Percentiles rank a stretch among this genome's conserved stretches.
phyloP scores from a whole-genome alignment of 2,797 vertebrate species.

The Manis javanica region DNA sequence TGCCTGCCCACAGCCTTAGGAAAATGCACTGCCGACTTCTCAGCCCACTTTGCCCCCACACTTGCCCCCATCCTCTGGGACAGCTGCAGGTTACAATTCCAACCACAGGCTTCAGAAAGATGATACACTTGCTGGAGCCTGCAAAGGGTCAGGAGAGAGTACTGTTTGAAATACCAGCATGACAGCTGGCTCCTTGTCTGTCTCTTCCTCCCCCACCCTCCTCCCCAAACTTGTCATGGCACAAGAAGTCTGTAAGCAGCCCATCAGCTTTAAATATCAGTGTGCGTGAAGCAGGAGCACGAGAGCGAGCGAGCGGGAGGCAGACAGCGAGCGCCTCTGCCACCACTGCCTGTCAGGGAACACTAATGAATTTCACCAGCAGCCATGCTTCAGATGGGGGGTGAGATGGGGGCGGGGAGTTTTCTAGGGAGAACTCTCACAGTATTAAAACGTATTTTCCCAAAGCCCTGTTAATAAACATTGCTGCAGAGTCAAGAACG shows the following conservation, averaged over 20 bases:
- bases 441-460: constrained; percentile 81
- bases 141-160: constrained; percentile 82
- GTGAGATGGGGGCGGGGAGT: constrained; percentile 57
- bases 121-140: constrained; percentile 75
- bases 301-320: constrained; percentile 85
- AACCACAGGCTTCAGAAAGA: constrained; percentile 81
- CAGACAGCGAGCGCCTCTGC: constrained; percentile 85
- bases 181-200: constrained; percentile 83
- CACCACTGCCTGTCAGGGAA: constrained; percentile 87
- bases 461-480: constrained; percentile 82
- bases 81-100: constrained; percentile 75
- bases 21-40: constrained; percentile 45
- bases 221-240: constrained; percentile 87
- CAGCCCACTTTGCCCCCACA: constrained; percentile 56
- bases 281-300: constrained; percentile 84
- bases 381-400: constrained; percentile 82
- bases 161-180: constrained; percentile 80
- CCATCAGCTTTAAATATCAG: constrained; percentile 88
- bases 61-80: constrained; percentile 67
- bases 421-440: constrained; percentile 74
- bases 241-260: constrained; percentile 86
- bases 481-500: constrained; percentile 72
- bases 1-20: background rate
- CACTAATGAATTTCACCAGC: constrained; percentile 89
- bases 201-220: constrained; percentile 71